Conservation (phyloP, 2,888 invertebrate species). For the Thereva nobilitata region DNA sequence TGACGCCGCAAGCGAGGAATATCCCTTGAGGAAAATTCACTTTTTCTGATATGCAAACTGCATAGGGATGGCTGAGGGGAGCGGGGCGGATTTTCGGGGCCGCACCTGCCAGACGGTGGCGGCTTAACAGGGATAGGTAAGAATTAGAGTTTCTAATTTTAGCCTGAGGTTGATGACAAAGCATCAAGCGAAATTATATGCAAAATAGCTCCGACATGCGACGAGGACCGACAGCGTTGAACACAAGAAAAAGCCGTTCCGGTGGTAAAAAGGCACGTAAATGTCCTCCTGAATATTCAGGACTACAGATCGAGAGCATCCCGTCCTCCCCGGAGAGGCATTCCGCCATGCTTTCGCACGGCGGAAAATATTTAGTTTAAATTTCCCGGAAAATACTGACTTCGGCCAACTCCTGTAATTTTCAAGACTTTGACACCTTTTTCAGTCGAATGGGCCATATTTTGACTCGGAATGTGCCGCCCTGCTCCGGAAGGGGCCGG, state of each 20-base stretch:
- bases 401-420: slow-evolving; percentile 2
- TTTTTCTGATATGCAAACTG: too few species aligned
- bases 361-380: neutral
- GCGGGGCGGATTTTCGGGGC: too few species aligned
- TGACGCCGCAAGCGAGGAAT: too few species aligned
- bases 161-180: slow-evolving; percentile 19
- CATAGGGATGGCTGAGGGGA: too few species aligned
- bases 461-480: neutral
- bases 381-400: neutral
- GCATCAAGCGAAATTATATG: slow-evolving; percentile 27
- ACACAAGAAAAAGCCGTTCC: slow-evolving; percentile 24
- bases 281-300: slow-evolving; percentile 30
- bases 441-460: neutral
- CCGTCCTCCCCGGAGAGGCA: slow-evolving; percentile 14
- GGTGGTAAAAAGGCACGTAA: slow-evolving; percentile 19
- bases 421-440: slow-evolving; percentile 19
- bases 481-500: neutral
- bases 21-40: too few species aligned
- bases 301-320: slow-evolving; percentile 16
- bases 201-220: slow-evolving; percentile 16
- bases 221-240: neutral
- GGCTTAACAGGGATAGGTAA: neutral
- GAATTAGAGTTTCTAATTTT: slow-evolving; percentile 35
- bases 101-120: too few species aligned
- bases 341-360: slow-evolving; percentile 10